Evolutionary conservation across 64 coral and sea anemone species (phyloP).

Genomic region (Porites australiensis): DNA sequence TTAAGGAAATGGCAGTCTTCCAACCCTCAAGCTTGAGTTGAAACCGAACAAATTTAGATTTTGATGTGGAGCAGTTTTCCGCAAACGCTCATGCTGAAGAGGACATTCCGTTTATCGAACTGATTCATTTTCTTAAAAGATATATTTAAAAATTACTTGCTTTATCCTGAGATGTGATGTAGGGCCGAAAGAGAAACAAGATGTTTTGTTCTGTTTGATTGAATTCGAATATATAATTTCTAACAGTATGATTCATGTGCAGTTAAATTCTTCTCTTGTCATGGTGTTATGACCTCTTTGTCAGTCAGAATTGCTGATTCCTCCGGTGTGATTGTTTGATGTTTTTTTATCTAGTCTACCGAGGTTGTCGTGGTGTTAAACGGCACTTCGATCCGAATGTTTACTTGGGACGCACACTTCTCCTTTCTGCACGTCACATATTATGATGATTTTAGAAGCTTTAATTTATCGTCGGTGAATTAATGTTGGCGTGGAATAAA

Average conservation of each 20-base stretch:
- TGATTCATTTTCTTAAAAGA: not conserved
- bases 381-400: no score
- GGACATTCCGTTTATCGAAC: not conserved
- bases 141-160: not conserved
- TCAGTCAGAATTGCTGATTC: not conserved
- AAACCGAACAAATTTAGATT: not conserved
- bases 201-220: no score
- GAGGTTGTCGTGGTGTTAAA: not conserved
- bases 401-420: no score
- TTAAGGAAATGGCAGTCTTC: not conserved
- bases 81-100: not conserved
- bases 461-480: no score
- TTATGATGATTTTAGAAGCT: no score
- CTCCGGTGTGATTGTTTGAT: not conserved
- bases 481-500: no score
- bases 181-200: not conserved
- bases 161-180: not conserved
- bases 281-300: no score
- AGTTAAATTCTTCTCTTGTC: no score
- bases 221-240: no score
- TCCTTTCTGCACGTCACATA: no score
- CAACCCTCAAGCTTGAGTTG: not conserved
- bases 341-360: not conserved
- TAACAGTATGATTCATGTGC: no score
- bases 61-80: not conserved